phyloP scores from a whole-genome alignment of 1,140 invertebrate genomes.

The Tetraneura akinire region DNA sequence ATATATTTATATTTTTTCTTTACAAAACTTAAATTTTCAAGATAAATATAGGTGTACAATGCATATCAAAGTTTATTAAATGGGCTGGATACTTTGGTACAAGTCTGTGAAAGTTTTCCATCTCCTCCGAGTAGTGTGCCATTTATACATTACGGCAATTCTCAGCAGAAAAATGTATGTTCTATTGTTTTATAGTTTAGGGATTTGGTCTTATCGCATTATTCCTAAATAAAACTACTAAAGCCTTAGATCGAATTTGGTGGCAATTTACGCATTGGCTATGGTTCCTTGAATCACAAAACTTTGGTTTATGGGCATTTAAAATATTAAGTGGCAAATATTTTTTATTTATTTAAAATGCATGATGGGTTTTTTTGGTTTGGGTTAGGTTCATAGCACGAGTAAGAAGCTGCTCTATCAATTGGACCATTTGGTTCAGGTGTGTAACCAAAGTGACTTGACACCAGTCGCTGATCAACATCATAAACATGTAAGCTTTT shows the following conservation, averaged over 20 bases:
- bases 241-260: constrained; percentile 13
- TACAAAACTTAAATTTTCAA: constrained; percentile 35
- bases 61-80: constrained; percentile 71
- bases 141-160: constrained; percentile 57
- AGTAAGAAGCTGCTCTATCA: constrained; percentile 96
- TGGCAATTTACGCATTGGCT: constrained; percentile 40
- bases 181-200: constrained; percentile 19
- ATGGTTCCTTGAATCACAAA: constrained; percentile 26
- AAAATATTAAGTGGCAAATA: neutral
- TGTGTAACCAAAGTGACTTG: constrained; percentile 75
- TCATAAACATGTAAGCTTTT: constrained; percentile 71
- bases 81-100: constrained; percentile 69
- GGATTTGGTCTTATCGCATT: neutral
- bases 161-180: constrained; percentile 51
- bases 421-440: constrained; percentile 91
- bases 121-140: constrained; percentile 57
- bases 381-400: constrained; percentile 83
- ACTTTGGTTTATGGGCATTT: constrained; percentile 23
- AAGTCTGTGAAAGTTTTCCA: constrained; percentile 68
- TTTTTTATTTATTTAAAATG: constrained; percentile 53
- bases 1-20: neutral
- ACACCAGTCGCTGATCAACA: constrained; percentile 62
- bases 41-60: constrained; percentile 67
- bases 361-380: constrained; percentile 57
- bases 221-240: neutral